Evolutionary conservation across 1,140 invertebrate genomes (phyloP).

Genomic region (Diachasmimorpha longicaudata): DNA sequence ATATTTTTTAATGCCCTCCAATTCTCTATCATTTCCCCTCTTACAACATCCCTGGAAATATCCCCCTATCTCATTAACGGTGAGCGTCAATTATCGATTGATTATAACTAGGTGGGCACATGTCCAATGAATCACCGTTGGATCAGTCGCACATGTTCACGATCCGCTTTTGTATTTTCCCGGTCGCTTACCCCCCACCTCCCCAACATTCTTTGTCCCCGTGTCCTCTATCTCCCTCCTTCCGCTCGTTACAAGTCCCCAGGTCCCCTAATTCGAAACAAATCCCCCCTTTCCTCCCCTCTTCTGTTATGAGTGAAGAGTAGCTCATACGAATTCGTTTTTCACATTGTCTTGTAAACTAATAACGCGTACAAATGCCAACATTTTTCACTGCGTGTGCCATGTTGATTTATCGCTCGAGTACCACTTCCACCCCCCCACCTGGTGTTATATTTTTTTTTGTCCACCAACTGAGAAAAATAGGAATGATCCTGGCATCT

Average conservation of each 20-base stretch:
- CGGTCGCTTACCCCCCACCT: not conserved
- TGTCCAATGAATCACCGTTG: constrained; percentile 6
- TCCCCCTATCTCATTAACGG: not conserved
- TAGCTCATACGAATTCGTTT: not conserved
- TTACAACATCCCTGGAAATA: not conserved
- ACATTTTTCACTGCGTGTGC: not conserved
- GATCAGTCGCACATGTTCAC: not conserved
- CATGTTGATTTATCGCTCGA: not conserved
- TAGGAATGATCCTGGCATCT: not conserved
- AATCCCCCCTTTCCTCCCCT: too few species aligned
- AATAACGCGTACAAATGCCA: not conserved
- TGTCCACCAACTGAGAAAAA: not conserved
- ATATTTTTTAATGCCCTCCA: too few species aligned
- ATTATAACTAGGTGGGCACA: not conserved
- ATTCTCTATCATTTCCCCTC: too few species aligned
- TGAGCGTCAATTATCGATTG: not conserved
- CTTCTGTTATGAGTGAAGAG: not conserved
- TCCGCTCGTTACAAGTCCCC: too few species aligned
- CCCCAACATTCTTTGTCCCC: not conserved
- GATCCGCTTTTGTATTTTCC: not conserved
- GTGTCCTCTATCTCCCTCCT: not conserved
- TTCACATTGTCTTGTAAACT: not conserved
- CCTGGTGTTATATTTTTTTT: not conserved
- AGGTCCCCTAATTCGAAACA: too few species aligned
- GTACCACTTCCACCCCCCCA: not conserved